Evolutionary conservation across 2,113 vertebrate species (phyloP), one percentile per base, ranked within the genome.

Genomic region (Falcunculus frontatus): DNA sequence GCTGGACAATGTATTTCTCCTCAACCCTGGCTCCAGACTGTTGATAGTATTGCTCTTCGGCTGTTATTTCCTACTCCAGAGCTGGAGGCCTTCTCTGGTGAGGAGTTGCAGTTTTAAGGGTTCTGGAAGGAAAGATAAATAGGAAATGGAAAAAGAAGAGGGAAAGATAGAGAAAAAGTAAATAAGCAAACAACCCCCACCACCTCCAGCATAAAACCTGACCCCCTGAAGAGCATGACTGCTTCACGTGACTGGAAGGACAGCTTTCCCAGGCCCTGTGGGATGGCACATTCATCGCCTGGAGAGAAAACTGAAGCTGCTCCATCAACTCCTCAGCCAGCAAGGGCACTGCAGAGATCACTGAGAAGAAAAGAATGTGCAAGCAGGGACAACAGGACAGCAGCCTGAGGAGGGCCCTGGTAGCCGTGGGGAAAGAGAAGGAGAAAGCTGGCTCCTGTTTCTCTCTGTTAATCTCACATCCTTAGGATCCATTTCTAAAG

Each of bases 161-260:
- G 16, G 33, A 87, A 85, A 91, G 27, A 13, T 26, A 72, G 27
- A 42, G 33, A 82, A 59, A 35, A 84, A 78, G 50, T 37, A 88
- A 85, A 39, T 19, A 16, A 78, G 10, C 37, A 78, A 84, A 49
- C 32, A 46, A 32, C 25, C 5, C 8, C 42, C n/a, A 37, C 15
- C 21, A 59, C 14, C 33, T 70, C 13, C 22, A 67, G 26, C 33
- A 63, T 27, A 63, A 94, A 81, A 41, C 7, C 46, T 37, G 27
- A 46, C 11, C 30, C 35, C 6, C 8, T 29, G 63, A 56, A 86
- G n/a, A 0, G 0, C 0, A 1, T 47, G 26, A 37, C 68, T 88
- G 82, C 30, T 64, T 75, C 41, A 83, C 15, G 26, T 37, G 52
- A 33, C 68, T 79, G 37, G 35, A 73, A 80, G 55, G 57, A 70